phyloP scores from a whole-genome alignment of 2,113 vertebrate genomes.

The Cathartes aura region DNA sequence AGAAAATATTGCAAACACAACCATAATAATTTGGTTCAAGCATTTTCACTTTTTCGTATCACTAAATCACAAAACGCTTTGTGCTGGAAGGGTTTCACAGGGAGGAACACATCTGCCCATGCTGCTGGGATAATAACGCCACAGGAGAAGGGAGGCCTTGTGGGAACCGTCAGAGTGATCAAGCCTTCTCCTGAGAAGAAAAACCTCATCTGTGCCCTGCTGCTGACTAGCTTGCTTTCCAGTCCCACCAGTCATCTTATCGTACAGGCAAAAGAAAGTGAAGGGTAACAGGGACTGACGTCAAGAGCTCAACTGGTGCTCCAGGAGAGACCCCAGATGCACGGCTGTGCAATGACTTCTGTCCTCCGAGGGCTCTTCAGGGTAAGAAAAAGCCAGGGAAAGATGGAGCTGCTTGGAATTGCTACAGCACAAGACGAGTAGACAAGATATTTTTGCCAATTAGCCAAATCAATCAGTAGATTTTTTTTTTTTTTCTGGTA shows the following conservation, averaged over 20 bases:
- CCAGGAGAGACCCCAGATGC: neutral
- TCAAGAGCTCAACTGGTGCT: neutral
- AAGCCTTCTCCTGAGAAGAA: neutral
- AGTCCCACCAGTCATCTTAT: no score
- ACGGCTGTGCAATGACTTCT: fast-evolving
- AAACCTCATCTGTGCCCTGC: neutral
- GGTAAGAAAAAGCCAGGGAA: neutral
- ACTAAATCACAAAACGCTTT: neutral
- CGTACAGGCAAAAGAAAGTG: neutral
- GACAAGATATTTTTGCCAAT: neutral
- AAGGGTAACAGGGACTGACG: no score
- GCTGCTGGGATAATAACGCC: fast-evolving
- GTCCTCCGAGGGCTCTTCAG: no score
- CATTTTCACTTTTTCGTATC: neutral
- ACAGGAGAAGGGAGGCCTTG: neutral
- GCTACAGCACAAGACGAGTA: neutral
- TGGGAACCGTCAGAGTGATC: no score
- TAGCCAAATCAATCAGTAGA: neutral
- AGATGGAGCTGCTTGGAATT: neutral
- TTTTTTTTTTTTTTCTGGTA: neutral
- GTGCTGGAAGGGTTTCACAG: neutral
- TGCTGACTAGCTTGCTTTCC: neutral
- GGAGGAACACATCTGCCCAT: neutral
- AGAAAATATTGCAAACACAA: no score
- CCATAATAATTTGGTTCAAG: neutral